Base-by-base conservation (phyloP, 2,888 invertebrate species). In the Electrophaes corylata region DNA sequence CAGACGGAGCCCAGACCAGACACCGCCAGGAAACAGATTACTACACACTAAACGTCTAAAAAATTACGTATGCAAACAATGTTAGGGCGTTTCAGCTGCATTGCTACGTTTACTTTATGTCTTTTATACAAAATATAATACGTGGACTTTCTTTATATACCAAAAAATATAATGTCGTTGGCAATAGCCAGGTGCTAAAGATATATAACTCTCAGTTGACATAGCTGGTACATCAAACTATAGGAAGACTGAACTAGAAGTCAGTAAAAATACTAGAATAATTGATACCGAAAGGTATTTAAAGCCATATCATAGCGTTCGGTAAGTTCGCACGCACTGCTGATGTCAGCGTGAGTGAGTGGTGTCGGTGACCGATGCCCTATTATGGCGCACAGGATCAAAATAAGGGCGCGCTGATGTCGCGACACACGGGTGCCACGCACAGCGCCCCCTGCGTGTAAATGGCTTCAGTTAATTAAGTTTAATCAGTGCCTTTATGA, bases 381-480 rank as follows among this genome's bases (percentile, higher is more conserved):
- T 80, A 81, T 55, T 29, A 60, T 55, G 46, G 52, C 31, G 12
- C 39, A 46, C 57, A 59, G 53, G 60, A 55, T 62, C 44, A 58
- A 65, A 60, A 63, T 59, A 66, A 64, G 65, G 67, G 65, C 54
- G 65, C 60, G 64, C 41, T 52, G 60, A 54, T 61, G 67, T 54
- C 66, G 67, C 67, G 68, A 66, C 66, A 71, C 73, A 69, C 65
- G 70, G 68, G 70, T 65, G 71, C 64, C 69, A 65, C 64, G 67
- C 67, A 70, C 65, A 70, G 72, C 70, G 67, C 72, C 75, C 76
- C 72, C 80, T 49, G 76, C 70, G 84, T 80, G 84, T 84, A 86
- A 88, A 91, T 86, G 91, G 91, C 91, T 91, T 91, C 91, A 89
- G 88, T 89, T 91, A 91, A 91, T 91, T 91, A 91, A 90, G 83